Base-by-base conservation (phyloP, 92 coral and sea anemone species). In the Siderastrea radians region DNA sequence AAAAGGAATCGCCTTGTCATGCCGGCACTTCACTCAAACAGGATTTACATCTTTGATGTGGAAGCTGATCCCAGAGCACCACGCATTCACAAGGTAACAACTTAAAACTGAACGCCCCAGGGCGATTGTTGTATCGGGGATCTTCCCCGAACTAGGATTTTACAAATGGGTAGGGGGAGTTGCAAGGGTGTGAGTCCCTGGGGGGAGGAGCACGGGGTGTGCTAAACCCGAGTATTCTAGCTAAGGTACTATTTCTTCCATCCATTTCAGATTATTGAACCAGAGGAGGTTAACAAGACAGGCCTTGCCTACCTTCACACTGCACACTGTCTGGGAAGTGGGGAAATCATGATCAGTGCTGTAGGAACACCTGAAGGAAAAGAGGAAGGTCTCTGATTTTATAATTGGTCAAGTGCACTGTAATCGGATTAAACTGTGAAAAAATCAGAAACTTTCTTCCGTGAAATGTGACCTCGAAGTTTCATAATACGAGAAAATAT, bases 291-390 rank as follows among this genome's bases (percentile, higher is more conserved):
- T 72, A 80, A 75, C 55, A 74, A 72, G 65, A 92, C 99, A 14
- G 97, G 95, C 15, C 84, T 92, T 46, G 93, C 89, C 4, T 90
- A 79, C 46, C 97, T 88, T 61, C 99, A 97, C 87, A 95, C 98
- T 0, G 43, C 98, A 10, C 99, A 97, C 84, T 97, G 99, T 17
- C 94, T 97, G 79, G 99, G 93, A 38, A 93, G 94, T 44, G 99
- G 98, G 13, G 98, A 95, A 79, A 87, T 97, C 72, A 95, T 97
- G 96, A 95, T 97, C 58, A 97, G 99, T 51, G 91, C 99, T 2
- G 53, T 97, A 85, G 99, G 99, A 49, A 86, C 88, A 38, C 93
- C 95, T 49, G 95, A 97, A 49, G 99, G 99, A 15, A 85, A 81
- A 16, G 91, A 78, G n/a, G 92, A 95, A 93, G 97, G 99, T 95